Evolutionary conservation across 2,888 invertebrate species (phyloP), one percentile per base, ranked within the genome.

Genomic region (Urechis unicinctus): DNA sequence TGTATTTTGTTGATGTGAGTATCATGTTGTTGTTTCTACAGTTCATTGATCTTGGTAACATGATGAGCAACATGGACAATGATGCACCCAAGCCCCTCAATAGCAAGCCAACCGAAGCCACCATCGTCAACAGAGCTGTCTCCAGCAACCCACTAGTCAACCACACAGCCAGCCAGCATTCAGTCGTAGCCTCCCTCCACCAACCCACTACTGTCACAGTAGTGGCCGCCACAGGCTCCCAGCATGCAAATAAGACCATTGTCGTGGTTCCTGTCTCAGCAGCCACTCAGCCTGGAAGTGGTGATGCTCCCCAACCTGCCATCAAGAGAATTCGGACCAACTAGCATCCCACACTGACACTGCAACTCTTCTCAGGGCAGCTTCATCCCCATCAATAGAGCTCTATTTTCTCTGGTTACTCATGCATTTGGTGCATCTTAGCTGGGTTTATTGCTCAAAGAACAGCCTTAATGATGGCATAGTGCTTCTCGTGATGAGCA

Each of bases 191-290:
- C 43, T 21, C 17, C 51, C 6, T 28, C 42, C 52, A 50, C 55
- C 49, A 56, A 25, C 52, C 43, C 22, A 21, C 43, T 36, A 52
- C 58, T 5, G 45, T 55, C 17, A 43, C 57, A 17, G 53, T 50
- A 5, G 56, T 57, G 6, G 49, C 52, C 28, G 36, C 48, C n/a
- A 42, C 22, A 22, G 31, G 31, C 6, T 24, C 44, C 22, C n/a
- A 24, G 22, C 45, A 42, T 21, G 51, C 60, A 36, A n/a, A n/a
- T n/a, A 63, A 63, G 43, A 60, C 61, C 28, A 59, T 62, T 26
- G 61, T 62, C 13, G 61, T 60, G 6, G 60, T 63, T 28, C 61
- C 61, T 2, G 60, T 61, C 17, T 61, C 61, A 17, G 52, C 56
- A 26, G 26, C 43, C 48, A 13, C 36, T 13, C n/a, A n/a, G n/a